Evolutionary conservation across 2,113 vertebrate genomes (phyloP).

Genomic region (Siphamia tubifer): DNA sequence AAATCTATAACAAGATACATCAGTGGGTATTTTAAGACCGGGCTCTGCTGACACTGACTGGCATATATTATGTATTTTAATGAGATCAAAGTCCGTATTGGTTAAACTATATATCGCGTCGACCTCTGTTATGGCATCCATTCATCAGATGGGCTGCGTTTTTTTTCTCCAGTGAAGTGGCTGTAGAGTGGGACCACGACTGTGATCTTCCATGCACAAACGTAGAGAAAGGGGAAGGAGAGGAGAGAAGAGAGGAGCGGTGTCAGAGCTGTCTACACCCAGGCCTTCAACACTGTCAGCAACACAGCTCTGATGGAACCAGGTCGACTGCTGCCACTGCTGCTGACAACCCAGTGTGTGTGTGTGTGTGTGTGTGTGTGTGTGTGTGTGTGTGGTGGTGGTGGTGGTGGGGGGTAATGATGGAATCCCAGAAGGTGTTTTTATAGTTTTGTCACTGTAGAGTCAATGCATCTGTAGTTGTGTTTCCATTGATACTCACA

Average conservation of each 20-base stretch:
- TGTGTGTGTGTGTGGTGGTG: neutral
- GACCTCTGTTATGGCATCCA: conserved; percentile 16
- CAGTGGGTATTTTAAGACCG: conserved; percentile 18
- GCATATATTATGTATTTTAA: conserved; percentile 28
- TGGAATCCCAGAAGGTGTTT: conserved; percentile 3
- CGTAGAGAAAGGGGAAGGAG: neutral
- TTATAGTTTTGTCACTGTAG: conserved; percentile 53
- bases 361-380: conserved; percentile 14
- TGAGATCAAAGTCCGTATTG: conserved; percentile 22
- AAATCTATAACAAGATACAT: conserved; percentile 5
- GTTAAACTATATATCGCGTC: conserved; percentile 16
- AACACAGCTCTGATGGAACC: conserved; percentile 44
- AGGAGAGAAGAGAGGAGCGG: conserved; percentile 12
- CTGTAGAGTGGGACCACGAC: conserved; percentile 3
- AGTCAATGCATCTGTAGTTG: no score
- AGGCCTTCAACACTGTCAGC: conserved; percentile 53
- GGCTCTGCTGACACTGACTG: neutral
- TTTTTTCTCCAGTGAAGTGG: conserved; percentile 27
- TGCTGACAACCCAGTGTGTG: neutral
- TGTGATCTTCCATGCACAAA: conserved; percentile 51
- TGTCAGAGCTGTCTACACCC: conserved; percentile 29
- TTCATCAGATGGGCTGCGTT: conserved; percentile 12
- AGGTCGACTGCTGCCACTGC: conserved; percentile 8
- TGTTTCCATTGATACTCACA: no score
- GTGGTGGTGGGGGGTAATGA: neutral